Evolutionary conservation across 37 sponge, comb jelly and placozoan genomes (phyloP).

Genomic region (Axinella damicornis): DNA sequence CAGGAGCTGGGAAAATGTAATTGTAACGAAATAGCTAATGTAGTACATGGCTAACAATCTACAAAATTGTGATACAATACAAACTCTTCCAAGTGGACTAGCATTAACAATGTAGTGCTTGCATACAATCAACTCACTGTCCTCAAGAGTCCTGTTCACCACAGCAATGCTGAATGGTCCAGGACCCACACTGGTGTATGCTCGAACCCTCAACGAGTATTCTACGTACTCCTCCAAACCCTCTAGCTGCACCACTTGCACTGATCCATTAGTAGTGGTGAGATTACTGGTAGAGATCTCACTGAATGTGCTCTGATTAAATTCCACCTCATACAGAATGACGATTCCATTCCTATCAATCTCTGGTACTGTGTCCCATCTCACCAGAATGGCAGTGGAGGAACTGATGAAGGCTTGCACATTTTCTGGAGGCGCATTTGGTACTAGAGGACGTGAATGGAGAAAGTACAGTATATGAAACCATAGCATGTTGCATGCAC

Average conservation of each 20-base stretch:
- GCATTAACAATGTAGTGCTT: no score
- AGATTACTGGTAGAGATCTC: no score
- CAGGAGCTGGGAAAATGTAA: conserved; percentile 17
- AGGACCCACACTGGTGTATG: conserved; percentile 32
- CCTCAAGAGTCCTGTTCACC: conserved; percentile 7
- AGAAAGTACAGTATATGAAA: no score
- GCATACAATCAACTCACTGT: conserved; percentile 13
- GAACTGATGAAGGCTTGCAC: conserved; percentile 1
- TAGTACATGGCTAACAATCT: no score
- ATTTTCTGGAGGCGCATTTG: neutral
- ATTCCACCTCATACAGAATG: conserved; percentile 39
- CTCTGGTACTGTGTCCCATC: conserved; percentile 3
- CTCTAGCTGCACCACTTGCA: neutral
- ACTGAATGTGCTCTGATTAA: neutral
- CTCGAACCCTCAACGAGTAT: conserved; percentile 42
- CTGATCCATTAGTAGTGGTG: neutral
- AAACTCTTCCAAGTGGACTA: no score
- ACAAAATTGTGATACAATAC: no score
- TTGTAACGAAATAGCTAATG: no score
- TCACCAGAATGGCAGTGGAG: conserved; percentile 20
- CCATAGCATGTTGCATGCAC: no score
- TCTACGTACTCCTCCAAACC: conserved; percentile 16
- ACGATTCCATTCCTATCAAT: conserved; percentile 41
- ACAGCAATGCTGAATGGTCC: conserved; percentile 25
- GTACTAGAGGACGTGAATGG: no score